Percentiles rank a stretch among this genome's conserved stretches.
Evolutionary conservation across 2,113 vertebrate genomes (phyloP).

Genomic region (Plecturocebus donacophilus): DNA sequence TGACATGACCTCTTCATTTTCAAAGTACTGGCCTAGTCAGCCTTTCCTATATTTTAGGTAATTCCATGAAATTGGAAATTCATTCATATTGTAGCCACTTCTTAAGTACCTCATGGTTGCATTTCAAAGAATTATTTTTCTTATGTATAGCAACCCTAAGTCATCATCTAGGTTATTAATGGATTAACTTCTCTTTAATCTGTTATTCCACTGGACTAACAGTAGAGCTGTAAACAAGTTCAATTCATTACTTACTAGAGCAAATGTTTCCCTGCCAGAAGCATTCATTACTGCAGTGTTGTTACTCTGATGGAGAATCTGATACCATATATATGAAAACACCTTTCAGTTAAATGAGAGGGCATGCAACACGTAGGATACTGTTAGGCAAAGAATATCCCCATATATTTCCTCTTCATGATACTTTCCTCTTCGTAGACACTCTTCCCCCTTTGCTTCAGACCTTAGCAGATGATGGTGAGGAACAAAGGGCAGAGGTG

Average conservation of each 20-base stretch:
- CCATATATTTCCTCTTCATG: neutral
- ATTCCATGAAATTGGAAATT: neutral
- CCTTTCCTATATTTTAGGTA: neutral
- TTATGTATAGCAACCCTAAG: neutral
- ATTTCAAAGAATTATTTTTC: neutral
- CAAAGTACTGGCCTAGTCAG: neutral
- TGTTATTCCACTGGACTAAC: neutral
- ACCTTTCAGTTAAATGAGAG: neutral
- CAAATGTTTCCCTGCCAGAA: neutral
- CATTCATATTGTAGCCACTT: neutral
- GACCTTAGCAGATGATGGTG: neutral
- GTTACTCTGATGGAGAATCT: neutral
- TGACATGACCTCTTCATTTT: constrained; percentile 6
- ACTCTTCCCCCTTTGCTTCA: neutral
- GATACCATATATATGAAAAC: neutral
- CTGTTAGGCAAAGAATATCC: neutral
- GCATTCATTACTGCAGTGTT: neutral
- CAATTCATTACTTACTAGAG: neutral
- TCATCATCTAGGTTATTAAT: neutral
- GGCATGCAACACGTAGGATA: neutral
- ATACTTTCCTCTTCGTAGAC: neutral
- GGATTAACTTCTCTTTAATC: neutral
- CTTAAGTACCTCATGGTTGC: neutral
- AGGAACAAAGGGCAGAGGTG: neutral
- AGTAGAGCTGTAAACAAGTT: neutral